Evolutionary conservation across 2,888 invertebrate genomes (phyloP).

Genomic region (Ophion costatus): DNA sequence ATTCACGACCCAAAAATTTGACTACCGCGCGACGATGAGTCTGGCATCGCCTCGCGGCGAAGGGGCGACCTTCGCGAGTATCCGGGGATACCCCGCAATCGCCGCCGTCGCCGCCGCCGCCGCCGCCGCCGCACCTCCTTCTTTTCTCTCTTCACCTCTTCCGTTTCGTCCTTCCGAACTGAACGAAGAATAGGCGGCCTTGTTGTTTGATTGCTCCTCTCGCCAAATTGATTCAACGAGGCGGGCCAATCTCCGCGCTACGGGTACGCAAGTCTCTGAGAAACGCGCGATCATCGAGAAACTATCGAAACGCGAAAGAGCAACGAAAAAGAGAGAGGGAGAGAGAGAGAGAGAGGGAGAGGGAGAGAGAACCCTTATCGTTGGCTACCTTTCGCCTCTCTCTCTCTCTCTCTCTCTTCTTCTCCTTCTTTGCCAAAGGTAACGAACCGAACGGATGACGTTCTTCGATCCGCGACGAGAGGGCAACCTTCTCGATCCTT

Average conservation of each 20-base stretch:
- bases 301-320: background rate
- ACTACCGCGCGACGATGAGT: background rate
- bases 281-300: slow-evolving; percentile 25
- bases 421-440: background rate
- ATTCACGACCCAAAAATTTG: background rate
- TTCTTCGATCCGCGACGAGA: background rate
- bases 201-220: background rate
- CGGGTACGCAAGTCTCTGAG: background rate
- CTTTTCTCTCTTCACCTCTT: background rate
- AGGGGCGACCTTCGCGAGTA: slow-evolving; percentile 9
- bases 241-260: background rate
- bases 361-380: background rate
- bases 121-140: background rate
- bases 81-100: background rate
- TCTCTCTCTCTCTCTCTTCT: background rate
- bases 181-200: background rate
- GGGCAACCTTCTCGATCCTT: background rate
- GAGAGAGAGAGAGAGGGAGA: too few relatives aligned
- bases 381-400: background rate
- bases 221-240: background rate
- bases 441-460: background rate
- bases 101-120: background rate
- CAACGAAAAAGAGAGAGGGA: too few relatives aligned
- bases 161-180: background rate
- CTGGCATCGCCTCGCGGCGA: background rate